Conservation (phyloP, 2,797 vertebrate genomes). For the Amblyopsis hoosieri region DNA sequence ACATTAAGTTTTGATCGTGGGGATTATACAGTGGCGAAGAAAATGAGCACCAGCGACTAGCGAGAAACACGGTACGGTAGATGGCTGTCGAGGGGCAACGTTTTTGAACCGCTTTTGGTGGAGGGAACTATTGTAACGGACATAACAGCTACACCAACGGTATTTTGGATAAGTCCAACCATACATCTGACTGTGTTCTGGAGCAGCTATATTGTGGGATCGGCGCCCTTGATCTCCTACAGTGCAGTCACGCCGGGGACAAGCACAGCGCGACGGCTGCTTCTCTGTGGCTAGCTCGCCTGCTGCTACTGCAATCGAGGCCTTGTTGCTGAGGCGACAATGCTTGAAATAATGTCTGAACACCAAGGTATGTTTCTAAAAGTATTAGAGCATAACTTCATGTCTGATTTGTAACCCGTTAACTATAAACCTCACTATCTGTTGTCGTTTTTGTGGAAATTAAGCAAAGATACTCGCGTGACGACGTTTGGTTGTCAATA, state of each 20-base stretch:
- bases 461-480: conserved; percentile 14
- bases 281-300: conserved; percentile 66
- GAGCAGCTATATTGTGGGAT: not conserved
- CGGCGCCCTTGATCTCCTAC: conserved; percentile 3
- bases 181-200: not conserved
- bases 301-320: conserved; percentile 65
- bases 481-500: conserved; percentile 51
- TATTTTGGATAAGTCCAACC: conserved; percentile 4
- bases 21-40: conserved; percentile 58
- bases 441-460: conserved; percentile 24
- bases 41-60: conserved; percentile 45
- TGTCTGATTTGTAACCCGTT: not conserved
- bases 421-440: conserved; percentile 6
- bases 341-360: conserved; percentile 87
- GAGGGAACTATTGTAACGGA: conserved; percentile 16
- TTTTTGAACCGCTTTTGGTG: conserved; percentile 29
- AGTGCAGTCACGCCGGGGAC: conserved; percentile 74
- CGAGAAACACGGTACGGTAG: conserved; percentile 45
- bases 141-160: conserved; percentile 6
- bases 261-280: conserved; percentile 66
- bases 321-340: conserved; percentile 80
- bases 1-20: conserved; percentile 15
- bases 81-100: conserved; percentile 47
- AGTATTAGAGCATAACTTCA: not conserved
- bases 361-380: conserved; percentile 79